Evolutionary conservation across 1,140 invertebrate species (phyloP).

Genomic region (Drosophila saltans): DNA sequence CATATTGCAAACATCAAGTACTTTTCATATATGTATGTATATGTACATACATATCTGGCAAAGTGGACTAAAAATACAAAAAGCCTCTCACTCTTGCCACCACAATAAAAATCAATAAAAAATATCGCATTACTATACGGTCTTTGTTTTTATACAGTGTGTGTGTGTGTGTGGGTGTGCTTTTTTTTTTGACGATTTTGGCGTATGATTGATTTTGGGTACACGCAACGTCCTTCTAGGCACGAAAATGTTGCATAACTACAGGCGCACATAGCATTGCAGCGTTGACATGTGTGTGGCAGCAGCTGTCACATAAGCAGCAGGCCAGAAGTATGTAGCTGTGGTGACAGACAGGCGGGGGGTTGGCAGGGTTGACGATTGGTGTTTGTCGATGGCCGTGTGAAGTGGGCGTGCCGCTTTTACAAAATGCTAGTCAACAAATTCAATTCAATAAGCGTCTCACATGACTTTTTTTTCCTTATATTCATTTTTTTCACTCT

Average conservation of each 20-base stretch:
- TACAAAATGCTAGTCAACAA: constrained; percentile 70
- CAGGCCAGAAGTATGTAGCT: no score
- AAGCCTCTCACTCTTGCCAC: constrained; percentile 1
- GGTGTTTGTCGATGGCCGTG: not conserved
- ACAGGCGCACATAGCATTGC: constrained; percentile 53
- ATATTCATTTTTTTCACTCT: not conserved
- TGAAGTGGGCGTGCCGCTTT: constrained; percentile 19
- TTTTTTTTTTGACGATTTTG: constrained; percentile 68
- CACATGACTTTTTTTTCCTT: constrained; percentile 44
- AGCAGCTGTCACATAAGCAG: constrained; percentile 57
- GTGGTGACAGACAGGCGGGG: not conserved
- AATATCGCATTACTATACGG: constrained; percentile 70
- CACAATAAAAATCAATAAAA: constrained; percentile 75
- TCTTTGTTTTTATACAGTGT: constrained; percentile 55
- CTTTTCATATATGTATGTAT: constrained; percentile 47
- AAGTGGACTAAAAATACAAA: constrained; percentile 8
- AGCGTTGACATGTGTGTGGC: constrained; percentile 55
- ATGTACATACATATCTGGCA: not conserved
- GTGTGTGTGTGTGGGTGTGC: constrained; percentile 16
- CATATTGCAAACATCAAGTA: constrained; percentile 73
- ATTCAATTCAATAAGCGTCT: constrained; percentile 72
- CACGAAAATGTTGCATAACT: constrained; percentile 70
- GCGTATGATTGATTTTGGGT: constrained; percentile 74
- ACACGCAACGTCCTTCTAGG: constrained; percentile 50
- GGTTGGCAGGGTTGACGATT: not conserved